Conservation (phyloP, 2,888 invertebrate species). For the Cotesia congregata region DNA sequence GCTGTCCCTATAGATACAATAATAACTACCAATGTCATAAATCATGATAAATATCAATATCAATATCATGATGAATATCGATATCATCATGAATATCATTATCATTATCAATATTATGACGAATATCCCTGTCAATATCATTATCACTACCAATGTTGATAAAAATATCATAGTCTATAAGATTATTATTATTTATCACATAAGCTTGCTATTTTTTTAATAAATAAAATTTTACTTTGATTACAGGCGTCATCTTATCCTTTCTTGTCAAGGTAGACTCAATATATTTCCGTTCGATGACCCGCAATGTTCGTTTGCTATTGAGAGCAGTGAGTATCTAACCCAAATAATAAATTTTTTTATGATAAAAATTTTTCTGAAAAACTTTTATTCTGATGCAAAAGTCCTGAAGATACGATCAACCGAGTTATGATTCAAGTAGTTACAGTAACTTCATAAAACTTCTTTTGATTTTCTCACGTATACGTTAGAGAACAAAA, state of each 20-base stretch:
- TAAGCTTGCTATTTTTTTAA: constrained; percentile 25
- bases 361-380: constrained; percentile 1
- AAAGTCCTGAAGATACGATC: too few species aligned
- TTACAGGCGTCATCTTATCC: constrained; percentile 87
- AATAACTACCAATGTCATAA: too few species aligned
- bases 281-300: constrained; percentile 97
- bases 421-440: too few species aligned
- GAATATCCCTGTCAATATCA: neutral
- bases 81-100: too few species aligned
- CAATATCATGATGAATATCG: too few species aligned
- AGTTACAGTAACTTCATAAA: too few species aligned
- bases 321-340: constrained; percentile 92
- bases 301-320: constrained; percentile 94
- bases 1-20: too few species aligned
- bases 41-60: too few species aligned
- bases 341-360: neutral
- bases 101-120: too few species aligned
- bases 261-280: constrained; percentile 93
- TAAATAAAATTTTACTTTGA: constrained; percentile 7
- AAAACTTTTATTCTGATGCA: neutral
- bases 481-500: too few species aligned
- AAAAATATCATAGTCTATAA: neutral
- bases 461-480: too few species aligned
- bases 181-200: constrained; percentile 21
- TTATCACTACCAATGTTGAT: neutral